A percentile compares a stretch with the other conserved stretches of the same genome.
These are phyloP conservation scores for Piprites chloris DNA, from an alignment of 2,113 vertebrate genomes.

Conservation along the genomic window DNA sequence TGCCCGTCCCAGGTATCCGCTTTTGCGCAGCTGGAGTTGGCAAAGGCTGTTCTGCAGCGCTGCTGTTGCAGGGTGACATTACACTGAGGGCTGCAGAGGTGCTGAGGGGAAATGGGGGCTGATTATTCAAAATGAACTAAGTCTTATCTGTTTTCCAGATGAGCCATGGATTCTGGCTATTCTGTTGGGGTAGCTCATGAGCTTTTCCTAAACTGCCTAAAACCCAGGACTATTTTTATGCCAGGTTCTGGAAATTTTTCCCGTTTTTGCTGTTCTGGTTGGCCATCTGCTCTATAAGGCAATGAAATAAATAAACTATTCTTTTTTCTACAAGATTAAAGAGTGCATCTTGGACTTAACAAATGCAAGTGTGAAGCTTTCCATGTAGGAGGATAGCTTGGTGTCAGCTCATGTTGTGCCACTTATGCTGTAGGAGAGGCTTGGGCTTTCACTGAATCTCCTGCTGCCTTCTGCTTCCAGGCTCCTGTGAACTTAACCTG, in stretches of 20 bases:
- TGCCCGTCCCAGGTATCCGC: not conserved
- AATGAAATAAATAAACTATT: not conserved
- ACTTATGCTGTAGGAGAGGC: not conserved
- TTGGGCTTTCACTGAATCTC: not conserved
- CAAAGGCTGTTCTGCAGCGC: fast-evolving
- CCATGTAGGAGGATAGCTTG: not conserved
- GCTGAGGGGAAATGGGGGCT: not conserved
- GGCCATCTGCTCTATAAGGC: not conserved
- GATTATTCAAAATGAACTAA: not conserved
- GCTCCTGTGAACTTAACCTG: not conserved
- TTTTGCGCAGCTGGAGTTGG: not conserved
- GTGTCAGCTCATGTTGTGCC: not conserved
- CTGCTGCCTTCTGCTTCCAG: not conserved
- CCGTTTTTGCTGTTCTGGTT: not conserved
- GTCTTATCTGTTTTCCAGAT: not conserved
- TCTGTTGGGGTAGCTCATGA: not conserved
- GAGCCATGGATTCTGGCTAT: not conserved
- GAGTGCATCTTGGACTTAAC: not conserved
- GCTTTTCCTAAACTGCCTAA: constrained; percentile 38
- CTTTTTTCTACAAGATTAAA: not conserved
- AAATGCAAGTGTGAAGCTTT: not conserved
- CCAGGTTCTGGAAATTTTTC: not conserved
- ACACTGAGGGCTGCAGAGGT: not conserved
- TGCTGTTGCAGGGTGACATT: not conserved
- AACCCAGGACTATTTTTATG: not conserved